Evolutionary conservation across 2,888 invertebrate genomes (phyloP).

Genomic region (Tetranychus piercei): DNA sequence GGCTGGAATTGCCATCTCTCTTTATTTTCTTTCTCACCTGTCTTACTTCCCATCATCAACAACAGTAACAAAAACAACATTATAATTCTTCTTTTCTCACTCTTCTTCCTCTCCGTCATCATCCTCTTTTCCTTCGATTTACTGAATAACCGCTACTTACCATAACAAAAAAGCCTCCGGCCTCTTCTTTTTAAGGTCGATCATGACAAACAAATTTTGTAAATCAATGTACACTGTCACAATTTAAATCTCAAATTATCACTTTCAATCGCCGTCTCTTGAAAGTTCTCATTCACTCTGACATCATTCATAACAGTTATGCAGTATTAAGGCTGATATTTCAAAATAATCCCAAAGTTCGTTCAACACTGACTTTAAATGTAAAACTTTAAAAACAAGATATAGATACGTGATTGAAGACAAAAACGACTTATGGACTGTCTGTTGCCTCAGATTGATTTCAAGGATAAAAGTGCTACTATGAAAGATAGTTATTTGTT

Average conservation of each 20-base stretch:
- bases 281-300: no score
- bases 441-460: no score
- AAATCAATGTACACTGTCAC: background rate
- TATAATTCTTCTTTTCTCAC: background rate
- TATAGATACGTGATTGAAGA: no score
- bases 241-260: background rate
- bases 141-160: background rate
- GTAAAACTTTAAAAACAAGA: no score
- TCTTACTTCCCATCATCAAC: background rate
- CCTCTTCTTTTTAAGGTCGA: background rate
- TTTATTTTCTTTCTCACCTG: background rate
- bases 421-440: no score
- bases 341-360: no score
- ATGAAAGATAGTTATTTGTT: no score
- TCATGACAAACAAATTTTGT: background rate
- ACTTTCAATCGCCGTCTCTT: background rate
- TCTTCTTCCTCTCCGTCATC: background rate
- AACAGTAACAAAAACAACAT: background rate
- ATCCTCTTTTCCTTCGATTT: background rate
- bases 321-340: no score
- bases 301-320: no score
- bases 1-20: constrained; percentile 1
- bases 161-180: background rate
- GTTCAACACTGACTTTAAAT: no score
- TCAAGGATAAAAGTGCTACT: no score